Conservation (phyloP, 2,888 invertebrate genomes). For the Encarsia formosa region DNA sequence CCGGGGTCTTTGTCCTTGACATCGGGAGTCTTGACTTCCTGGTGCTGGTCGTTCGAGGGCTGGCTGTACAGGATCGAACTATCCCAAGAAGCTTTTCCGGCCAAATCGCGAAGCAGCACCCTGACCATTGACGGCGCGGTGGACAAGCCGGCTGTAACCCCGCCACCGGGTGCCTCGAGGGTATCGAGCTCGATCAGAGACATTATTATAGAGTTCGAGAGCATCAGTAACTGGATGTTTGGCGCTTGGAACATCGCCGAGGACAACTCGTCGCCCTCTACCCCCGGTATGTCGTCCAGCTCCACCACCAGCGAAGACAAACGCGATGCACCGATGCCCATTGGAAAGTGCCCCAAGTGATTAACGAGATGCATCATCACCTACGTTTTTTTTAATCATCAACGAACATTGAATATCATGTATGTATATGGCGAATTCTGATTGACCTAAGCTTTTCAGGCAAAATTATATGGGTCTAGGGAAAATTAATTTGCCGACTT, state of each 20-base stretch:
- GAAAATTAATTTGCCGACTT: too few species aligned
- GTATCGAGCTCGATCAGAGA: constrained; percentile 88
- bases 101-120: constrained; percentile 81
- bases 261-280: constrained; percentile 71
- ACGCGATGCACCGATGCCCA: constrained; percentile 83
- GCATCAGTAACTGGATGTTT: constrained; percentile 77
- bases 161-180: constrained; percentile 73
- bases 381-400: constrained; percentile 45
- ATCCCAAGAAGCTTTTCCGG: constrained; percentile 96
- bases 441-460: neutral
- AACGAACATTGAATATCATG: neutral
- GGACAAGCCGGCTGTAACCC: constrained; percentile 57
- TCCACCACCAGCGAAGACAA: constrained; percentile 88
- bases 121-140: constrained; percentile 59
- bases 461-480: too few species aligned
- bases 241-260: constrained; percentile 79
- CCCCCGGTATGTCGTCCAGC: constrained; percentile 79
- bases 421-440: neutral
- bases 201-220: constrained; percentile 77
- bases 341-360: constrained; percentile 91
- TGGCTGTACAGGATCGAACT: constrained; percentile 84
- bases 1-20: too few species aligned
- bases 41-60: constrained; percentile 54
- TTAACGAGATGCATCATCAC: constrained; percentile 84
- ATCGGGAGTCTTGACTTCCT: constrained; percentile 33